A percentile compares a stretch with the other conserved stretches of the same genome.
These are phyloP conservation scores for Disparrhopalites patrizii DNA, from an alignment of 2,888 invertebrate genomes.

Conservation along the genomic window DNA sequence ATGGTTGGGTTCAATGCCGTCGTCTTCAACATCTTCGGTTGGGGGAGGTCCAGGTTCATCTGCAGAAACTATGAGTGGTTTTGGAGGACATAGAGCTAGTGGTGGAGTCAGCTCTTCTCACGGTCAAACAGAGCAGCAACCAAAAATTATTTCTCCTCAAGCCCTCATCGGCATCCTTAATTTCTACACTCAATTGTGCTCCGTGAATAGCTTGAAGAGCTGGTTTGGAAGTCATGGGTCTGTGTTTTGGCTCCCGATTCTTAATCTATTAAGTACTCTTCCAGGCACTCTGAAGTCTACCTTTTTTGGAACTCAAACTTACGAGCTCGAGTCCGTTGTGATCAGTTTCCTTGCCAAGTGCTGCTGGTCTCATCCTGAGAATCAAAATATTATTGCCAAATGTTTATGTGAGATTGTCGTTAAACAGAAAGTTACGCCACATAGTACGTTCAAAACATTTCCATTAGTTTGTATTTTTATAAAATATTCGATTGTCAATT, in stretches of 20 bases:
- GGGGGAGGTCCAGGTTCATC: conserved; percentile 14
- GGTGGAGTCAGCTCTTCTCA: not conserved
- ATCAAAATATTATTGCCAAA: conserved; percentile 76
- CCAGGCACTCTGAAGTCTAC: conserved; percentile 42
- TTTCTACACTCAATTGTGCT: conserved; percentile 75
- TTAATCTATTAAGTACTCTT: conserved; percentile 61
- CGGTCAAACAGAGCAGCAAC: not conserved
- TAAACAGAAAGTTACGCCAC: conserved; percentile 55
- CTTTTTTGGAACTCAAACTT: conserved; percentile 45
- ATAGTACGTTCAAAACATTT: conserved; percentile 50
- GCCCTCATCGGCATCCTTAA: conserved; percentile 60
- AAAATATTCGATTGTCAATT: too few species aligned
- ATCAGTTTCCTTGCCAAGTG: conserved; percentile 78
- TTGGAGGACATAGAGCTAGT: too few species aligned
- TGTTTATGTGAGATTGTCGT: conserved; percentile 73
- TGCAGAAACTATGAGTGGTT: not conserved
- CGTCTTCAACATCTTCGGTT: too few species aligned
- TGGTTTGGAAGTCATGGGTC: conserved; percentile 81
- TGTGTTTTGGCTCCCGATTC: conserved; percentile 78
- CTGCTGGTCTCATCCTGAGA: conserved; percentile 76
- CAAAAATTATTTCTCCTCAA: conserved; percentile 27
- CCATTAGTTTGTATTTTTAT: not conserved
- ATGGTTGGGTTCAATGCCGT: too few species aligned
- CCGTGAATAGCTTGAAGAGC: conserved; percentile 75
- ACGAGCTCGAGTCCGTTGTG: conserved; percentile 66